A percentile compares a stretch with the other conserved stretches of the same genome.
phyloP scores from a whole-genome alignment of 2,888 invertebrate species.

The Mantis religiosa region DNA sequence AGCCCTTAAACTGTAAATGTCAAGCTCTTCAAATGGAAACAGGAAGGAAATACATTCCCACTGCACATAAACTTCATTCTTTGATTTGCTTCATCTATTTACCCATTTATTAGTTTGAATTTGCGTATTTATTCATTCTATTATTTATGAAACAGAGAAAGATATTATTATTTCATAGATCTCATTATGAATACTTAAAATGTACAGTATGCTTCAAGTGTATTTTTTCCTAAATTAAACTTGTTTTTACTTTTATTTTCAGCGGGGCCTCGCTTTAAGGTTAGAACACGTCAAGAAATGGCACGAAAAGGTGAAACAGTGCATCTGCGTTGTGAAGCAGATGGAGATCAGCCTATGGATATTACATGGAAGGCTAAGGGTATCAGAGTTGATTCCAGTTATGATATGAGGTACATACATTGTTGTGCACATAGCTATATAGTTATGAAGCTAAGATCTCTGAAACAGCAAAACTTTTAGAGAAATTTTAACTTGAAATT shows the following conservation, averaged over 20 bases:
- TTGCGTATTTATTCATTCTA: no score
- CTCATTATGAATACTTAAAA: neutral
- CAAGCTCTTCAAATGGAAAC: no score
- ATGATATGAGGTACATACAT: constrained; percentile 17
- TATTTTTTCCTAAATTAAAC: neutral
- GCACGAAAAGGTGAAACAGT: constrained; percentile 51
- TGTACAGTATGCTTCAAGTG: no score
- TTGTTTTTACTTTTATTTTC: neutral
- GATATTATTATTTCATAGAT: neutral
- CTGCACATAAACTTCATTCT: no score
- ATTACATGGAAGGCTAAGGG: constrained; percentile 47
- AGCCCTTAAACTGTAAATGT: no score
- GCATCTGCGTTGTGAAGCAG: constrained; percentile 50
- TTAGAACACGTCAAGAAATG: constrained; percentile 48
- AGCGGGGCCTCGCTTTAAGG: constrained; percentile 52
- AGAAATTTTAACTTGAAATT: no score
- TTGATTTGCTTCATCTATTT: no score
- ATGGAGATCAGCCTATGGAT: constrained; percentile 52
- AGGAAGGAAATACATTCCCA: no score
- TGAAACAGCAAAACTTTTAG: neutral
- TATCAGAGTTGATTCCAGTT: constrained; percentile 14
- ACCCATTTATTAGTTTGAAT: no score
- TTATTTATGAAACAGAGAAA: neutral
- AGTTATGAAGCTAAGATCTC: neutral
- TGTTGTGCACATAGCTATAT: neutral